Evolutionary conservation across 2,888 invertebrate species (phyloP).

Genomic region (Parnassius apollo): DNA sequence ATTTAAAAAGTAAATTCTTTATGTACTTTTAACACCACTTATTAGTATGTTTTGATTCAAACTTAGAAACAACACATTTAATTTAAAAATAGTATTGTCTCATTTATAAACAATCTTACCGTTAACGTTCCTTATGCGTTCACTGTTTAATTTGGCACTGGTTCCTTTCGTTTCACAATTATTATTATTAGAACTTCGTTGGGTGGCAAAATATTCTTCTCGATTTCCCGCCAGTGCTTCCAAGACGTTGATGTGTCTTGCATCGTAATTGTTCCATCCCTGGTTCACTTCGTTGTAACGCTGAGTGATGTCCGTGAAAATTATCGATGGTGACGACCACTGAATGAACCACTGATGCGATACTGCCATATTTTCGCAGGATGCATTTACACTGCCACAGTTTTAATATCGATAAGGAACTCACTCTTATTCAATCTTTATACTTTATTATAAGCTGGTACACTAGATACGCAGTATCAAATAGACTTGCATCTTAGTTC

Average conservation of each 20-base stretch:
- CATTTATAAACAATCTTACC: slow-evolving; percentile 6
- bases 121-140: slow-evolving; percentile 4
- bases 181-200: not conserved
- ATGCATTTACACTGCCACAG: slow-evolving; percentile 14
- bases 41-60: too few relatives aligned
- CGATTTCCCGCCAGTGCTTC: slow-evolving; percentile 9
- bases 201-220: not conserved
- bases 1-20: too few relatives aligned
- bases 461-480: not conserved
- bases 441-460: not conserved
- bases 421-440: not conserved
- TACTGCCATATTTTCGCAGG: slow-evolving; percentile 56
- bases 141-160: slow-evolving; percentile 4
- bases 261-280: slow-evolving; percentile 42
- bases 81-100: too few relatives aligned
- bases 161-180: not conserved
- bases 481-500: not conserved
- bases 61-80: too few relatives aligned
- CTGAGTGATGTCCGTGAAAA: slow-evolving; percentile 60
- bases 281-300: slow-evolving; percentile 54
- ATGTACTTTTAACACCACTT: too few relatives aligned
- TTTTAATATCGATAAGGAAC: not conserved
- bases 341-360: slow-evolving; percentile 77
- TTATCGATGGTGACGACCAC: slow-evolving; percentile 65
- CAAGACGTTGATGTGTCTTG: slow-evolving; percentile 16